These are phyloP conservation scores for Ditylenchus weischeri DNA, from an alignment of 2,888 invertebrate species.

Conservation along the genomic window DNA sequence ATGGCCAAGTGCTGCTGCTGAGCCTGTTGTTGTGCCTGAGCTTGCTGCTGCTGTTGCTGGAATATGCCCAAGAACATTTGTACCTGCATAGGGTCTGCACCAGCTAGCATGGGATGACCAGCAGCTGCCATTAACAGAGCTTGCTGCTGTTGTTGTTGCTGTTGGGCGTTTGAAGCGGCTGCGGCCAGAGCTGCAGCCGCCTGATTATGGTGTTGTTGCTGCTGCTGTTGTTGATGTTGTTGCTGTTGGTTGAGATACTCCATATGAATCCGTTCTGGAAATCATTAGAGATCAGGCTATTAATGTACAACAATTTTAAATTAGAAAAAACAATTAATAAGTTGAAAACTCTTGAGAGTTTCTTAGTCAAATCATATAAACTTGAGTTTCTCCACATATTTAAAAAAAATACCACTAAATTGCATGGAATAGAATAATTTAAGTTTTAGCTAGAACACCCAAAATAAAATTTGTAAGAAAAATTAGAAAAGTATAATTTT, in stretches of 20 bases:
- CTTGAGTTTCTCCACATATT: too few relatives aligned
- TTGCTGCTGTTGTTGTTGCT: slow-evolving; percentile 6
- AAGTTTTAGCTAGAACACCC: too few relatives aligned
- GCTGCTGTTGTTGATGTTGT: slow-evolving; percentile 4
- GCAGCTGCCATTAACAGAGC: slow-evolving; percentile 3
- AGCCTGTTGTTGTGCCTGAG: slow-evolving; percentile 2
- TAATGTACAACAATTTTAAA: too few relatives aligned
- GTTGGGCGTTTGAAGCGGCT: neutral
- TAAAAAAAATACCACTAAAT: too few relatives aligned
- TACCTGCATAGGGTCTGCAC: neutral
- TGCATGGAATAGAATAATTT: too few relatives aligned
- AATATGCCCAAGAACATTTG: slow-evolving; percentile 4
- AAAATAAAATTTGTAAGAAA: too few relatives aligned
- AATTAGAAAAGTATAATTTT: too few relatives aligned
- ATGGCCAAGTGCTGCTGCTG: slow-evolving; percentile 4
- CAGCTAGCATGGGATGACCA: neutral
- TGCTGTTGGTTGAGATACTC: slow-evolving; percentile 4
- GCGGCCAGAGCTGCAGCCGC: slow-evolving; percentile 2
- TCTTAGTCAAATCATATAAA: too few relatives aligned
- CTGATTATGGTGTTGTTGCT: neutral
- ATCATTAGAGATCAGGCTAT: too few relatives aligned
- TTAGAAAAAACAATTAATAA: too few relatives aligned
- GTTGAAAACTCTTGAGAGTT: too few relatives aligned
- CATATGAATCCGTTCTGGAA: slow-evolving; percentile 1
- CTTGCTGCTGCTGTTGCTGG: slow-evolving; percentile 9